phyloP scores from a whole-genome alignment of 37 sponge, comb jelly and placozoan genomes.

The Cliona cf. orientalis region DNA sequence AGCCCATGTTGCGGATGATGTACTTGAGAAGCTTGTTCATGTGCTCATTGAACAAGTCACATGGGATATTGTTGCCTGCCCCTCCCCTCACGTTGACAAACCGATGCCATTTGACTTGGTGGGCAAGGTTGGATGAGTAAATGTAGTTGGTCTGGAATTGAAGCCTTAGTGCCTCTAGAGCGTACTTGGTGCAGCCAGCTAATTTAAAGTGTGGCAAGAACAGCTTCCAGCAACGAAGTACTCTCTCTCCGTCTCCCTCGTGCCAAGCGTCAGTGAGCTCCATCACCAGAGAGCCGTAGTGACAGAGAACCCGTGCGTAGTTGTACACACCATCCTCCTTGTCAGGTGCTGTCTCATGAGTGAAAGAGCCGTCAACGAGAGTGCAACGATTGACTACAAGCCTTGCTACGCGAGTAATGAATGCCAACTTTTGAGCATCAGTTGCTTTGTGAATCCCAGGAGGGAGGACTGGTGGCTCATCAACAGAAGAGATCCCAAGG shows the following conservation, averaged over 20 bases:
- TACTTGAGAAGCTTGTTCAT: conserved; percentile 48
- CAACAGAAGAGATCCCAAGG: conserved; percentile 1
- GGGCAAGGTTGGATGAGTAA: conserved; percentile 23
- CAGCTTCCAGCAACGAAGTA: conserved; percentile 42
- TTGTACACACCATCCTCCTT: conserved; percentile 40
- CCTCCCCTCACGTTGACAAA: conserved; percentile 56
- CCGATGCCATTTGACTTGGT: conserved; percentile 52
- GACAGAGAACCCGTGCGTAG: conserved; percentile 41
- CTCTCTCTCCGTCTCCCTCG: conserved; percentile 57
- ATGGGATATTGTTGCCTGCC: conserved; percentile 32
- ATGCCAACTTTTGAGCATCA: background rate
- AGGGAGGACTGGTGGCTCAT: background rate
- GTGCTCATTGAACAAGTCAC: conserved; percentile 49
- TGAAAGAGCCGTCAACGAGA: background rate
- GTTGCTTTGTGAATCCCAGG: background rate
- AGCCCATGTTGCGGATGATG: conserved; percentile 38
- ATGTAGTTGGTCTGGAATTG: conserved; percentile 7
- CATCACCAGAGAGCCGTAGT: conserved; percentile 35
- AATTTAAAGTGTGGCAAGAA: conserved; percentile 43
- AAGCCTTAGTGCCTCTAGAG: conserved; percentile 26
- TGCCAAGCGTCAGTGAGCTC: conserved; percentile 38
- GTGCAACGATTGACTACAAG: conserved; percentile 6
- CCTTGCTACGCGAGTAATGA: background rate
- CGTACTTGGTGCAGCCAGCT: conserved; percentile 24
- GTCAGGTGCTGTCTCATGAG: background rate